Evolutionary conservation across 2,888 invertebrate genomes (phyloP), one percentile per base, ranked within the genome.

Genomic region (Leptinotarsa tumamoca): DNA sequence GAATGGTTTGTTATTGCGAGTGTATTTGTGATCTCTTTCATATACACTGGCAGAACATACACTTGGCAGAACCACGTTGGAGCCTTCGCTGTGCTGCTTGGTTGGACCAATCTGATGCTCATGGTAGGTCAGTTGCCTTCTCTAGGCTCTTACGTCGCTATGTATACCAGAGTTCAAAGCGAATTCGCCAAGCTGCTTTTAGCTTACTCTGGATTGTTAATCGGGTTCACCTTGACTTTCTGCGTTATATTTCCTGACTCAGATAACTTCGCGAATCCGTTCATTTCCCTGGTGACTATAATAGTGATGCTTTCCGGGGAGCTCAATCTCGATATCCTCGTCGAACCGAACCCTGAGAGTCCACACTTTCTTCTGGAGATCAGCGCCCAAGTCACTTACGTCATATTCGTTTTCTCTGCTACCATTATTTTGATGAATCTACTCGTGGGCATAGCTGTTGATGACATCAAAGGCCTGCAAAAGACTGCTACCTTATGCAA

Each of bases 231-330:
- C 0, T 94, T 96, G 74, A 95, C 95, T 86, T 96, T 96, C 85
- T 95, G 95, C 88, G 95, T 96, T 0, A 94, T 96, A 84, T 96
- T 96, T 86, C 95, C 95, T 0, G 93, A 94, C 79, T 94, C 94
- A 0, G 93, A 94, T 15, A 94, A 94, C 0, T 95, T 96, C 85
- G 93, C 94, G 17, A 95, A 95, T 88, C 95, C 95, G 0, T 94
- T 95, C 80, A 94, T 95, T 89, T 95, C 95, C 7, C 92, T 96
- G 77, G 95, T 96, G 75, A 94, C 95, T 2, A 95, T 95, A 5
- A 87, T 96, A 71, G 95, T 95, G 0, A 96, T 96, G 95, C 95
- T 96, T 95, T 95, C 95, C 10, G 96, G 96, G 0, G 96, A 96
- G 87, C 89, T 95, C 82, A 95, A 95, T 86, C 90, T 96, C 77